Conservation (phyloP, 1,140 invertebrate species). For the Drosophila simulans region DNA sequence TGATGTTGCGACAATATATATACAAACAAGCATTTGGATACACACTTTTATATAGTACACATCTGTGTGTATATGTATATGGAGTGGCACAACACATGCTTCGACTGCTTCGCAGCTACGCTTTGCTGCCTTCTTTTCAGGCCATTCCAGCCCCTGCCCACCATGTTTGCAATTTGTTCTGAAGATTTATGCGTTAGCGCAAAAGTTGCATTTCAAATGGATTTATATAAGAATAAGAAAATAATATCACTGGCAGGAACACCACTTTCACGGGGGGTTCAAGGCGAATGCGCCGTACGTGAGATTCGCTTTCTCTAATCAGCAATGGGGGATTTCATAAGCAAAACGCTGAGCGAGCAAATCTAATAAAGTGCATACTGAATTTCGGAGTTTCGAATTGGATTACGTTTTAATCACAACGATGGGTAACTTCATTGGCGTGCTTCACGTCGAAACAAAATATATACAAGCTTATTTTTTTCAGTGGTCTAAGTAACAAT, state of each 20-base stretch:
- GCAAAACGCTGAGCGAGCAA: constrained; percentile 6
- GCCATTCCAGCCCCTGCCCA: neutral
- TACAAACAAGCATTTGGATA: constrained; percentile 58
- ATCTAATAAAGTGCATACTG: neutral
- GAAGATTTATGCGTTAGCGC: constrained; percentile 75
- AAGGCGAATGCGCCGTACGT: constrained; percentile 20
- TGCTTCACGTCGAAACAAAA: neutral
- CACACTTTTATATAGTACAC: constrained; percentile 42
- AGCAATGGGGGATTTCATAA: neutral
- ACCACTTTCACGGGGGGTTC: constrained; percentile 17
- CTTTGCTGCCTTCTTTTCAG: constrained; percentile 57
- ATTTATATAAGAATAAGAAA: constrained; percentile 55
- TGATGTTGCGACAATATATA: constrained; percentile 82
- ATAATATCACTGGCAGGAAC: constrained; percentile 19
- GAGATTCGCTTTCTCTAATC: constrained; percentile 20
- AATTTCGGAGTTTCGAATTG: neutral
- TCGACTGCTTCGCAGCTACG: constrained; percentile 61
- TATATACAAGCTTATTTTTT: neutral
- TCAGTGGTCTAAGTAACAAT: too few relatives aligned
- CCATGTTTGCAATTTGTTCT: constrained; percentile 69
- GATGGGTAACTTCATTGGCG: neutral
- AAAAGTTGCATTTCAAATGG: constrained; percentile 78
- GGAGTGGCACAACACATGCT: constrained; percentile 71
- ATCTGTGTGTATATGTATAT: constrained; percentile 5
- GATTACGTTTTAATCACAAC: neutral